Evolutionary conservation across 2,113 vertebrate species (phyloP).

Genomic region (Pollachius pollachius): DNA sequence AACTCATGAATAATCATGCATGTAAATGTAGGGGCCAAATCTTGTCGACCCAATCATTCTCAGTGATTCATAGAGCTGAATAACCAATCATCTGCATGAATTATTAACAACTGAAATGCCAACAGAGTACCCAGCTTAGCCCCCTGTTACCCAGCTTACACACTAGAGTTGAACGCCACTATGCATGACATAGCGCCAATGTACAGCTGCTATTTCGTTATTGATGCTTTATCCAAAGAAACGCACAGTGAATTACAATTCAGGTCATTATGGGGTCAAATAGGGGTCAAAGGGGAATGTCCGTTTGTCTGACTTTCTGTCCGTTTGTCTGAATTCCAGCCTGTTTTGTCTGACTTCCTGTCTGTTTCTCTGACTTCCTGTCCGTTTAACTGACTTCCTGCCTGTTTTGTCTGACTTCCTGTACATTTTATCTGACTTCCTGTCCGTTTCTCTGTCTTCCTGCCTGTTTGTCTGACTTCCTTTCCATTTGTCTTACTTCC

Average conservation of each 20-base stretch:
- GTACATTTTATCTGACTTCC: slow-evolving; percentile 5
- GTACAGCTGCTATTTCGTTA: too few relatives aligned
- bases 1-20: slow-evolving; percentile 48
- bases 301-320: background rate
- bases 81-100: slow-evolving; percentile 37
- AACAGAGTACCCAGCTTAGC: slow-evolving; percentile 36
- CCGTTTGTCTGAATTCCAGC: slow-evolving; percentile 3
- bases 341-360: too few relatives aligned
- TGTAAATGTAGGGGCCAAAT: slow-evolving; percentile 50
- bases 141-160: slow-evolving; percentile 46
- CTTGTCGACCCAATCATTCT: slow-evolving; percentile 30
- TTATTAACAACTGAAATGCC: slow-evolving; percentile 56
- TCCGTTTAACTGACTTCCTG: too few relatives aligned
- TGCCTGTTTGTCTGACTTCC: too few relatives aligned
- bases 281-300: too few relatives aligned
- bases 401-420: too few relatives aligned
- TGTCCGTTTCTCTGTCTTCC: slow-evolving; percentile 10
- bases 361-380: slow-evolving; percentile 10
- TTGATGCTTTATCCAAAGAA: too few relatives aligned
- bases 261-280: background rate
- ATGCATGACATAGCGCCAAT: too few relatives aligned
- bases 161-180: background rate
- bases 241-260: background rate
- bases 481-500: slow-evolving; percentile 7
- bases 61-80: slow-evolving; percentile 46